A percentile compares a stretch with the other conserved stretches of the same genome.
Conservation (phyloP, 2,888 invertebrate species). For the Carabus problematicus region DNA sequence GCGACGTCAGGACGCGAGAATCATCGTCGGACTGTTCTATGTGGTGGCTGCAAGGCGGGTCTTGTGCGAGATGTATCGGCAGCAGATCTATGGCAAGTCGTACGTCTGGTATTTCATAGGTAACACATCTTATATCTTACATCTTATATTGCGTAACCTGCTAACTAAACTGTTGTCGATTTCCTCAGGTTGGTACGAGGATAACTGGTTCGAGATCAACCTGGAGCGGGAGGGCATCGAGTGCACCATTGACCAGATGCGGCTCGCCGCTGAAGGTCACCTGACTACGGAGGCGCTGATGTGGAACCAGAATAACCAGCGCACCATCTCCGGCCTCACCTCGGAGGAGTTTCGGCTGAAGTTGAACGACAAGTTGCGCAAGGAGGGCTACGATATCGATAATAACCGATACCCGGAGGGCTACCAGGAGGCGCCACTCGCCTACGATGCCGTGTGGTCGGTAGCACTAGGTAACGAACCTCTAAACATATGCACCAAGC, state of each 20-base stretch:
- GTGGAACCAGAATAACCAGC: slow-evolving; percentile 96
- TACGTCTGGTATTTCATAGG: slow-evolving; percentile 99
- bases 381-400: slow-evolving; percentile 85
- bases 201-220: slow-evolving; percentile 96
- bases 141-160: neutral
- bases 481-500: too few species aligned
- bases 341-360: slow-evolving; percentile 88
- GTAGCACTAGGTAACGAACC: slow-evolving; percentile 92
- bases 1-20: slow-evolving; percentile 93
- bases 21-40: slow-evolving; percentile 98
- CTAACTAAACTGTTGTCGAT: slow-evolving; percentile 12
- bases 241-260: slow-evolving; percentile 93
- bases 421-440: slow-evolving; percentile 97
- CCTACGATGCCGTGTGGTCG: slow-evolving; percentile 99
- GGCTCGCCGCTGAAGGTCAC: slow-evolving; percentile 94
- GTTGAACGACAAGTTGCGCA: slow-evolving; percentile 80
- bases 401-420: slow-evolving; percentile 90
- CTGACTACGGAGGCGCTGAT: slow-evolving; percentile 98
- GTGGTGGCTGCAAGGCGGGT: slow-evolving; percentile 96
- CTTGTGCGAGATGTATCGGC: slow-evolving; percentile 95
- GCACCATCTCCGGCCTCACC: slow-evolving; percentile 95
- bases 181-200: slow-evolving; percentile 91
- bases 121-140: slow-evolving; percentile 58
- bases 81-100: slow-evolving; percentile 90
- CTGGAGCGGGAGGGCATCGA: slow-evolving; percentile 86